Conservation (phyloP, 2,888 invertebrate species). For the Drosophila macrospina region DNA sequence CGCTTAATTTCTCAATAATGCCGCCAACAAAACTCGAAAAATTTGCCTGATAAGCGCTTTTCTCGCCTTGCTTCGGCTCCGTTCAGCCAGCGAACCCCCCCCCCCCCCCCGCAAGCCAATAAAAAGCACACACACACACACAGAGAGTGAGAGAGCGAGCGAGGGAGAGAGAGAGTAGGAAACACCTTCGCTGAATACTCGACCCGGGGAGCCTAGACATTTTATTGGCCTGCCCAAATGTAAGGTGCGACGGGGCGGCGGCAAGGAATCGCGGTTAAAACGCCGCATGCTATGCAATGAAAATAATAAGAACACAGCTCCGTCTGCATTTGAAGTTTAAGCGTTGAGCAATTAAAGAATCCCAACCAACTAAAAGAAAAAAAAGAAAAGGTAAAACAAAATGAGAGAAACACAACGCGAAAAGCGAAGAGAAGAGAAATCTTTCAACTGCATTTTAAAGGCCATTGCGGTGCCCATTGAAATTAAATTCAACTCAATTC, state of each 20-base stretch:
- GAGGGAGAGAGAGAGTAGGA: neutral
- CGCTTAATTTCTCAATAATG: conserved; percentile 77
- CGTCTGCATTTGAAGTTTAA: conserved; percentile 61
- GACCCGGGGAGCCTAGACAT: conserved; percentile 55
- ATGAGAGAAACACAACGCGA: neutral
- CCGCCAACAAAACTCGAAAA: conserved; percentile 49
- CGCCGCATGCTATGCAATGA: conserved; percentile 46
- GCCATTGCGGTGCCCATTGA: conserved; percentile 67
- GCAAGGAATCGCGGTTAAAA: conserved; percentile 2
- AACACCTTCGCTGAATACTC: conserved; percentile 5
- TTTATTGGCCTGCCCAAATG: conserved; percentile 59
- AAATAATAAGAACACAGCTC: conserved; percentile 61
- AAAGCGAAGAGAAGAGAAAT: no score
- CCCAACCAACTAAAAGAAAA: conserved; percentile 14
- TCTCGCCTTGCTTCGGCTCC: conserved; percentile 9
- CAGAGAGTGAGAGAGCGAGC: neutral
- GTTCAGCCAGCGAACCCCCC: neutral
- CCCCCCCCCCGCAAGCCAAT: conserved; percentile 15
- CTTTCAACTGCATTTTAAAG: conserved; percentile 71
- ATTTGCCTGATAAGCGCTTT: conserved; percentile 73
- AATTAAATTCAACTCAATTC: conserved; percentile 50
- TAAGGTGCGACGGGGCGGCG: conserved; percentile 15
- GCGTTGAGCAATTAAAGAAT: conserved; percentile 71
- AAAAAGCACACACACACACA: conserved; percentile 18
- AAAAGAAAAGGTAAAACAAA: neutral